phyloP scores from a whole-genome alignment of 2,113 vertebrate species.

The Aplodontia rufa region DNA sequence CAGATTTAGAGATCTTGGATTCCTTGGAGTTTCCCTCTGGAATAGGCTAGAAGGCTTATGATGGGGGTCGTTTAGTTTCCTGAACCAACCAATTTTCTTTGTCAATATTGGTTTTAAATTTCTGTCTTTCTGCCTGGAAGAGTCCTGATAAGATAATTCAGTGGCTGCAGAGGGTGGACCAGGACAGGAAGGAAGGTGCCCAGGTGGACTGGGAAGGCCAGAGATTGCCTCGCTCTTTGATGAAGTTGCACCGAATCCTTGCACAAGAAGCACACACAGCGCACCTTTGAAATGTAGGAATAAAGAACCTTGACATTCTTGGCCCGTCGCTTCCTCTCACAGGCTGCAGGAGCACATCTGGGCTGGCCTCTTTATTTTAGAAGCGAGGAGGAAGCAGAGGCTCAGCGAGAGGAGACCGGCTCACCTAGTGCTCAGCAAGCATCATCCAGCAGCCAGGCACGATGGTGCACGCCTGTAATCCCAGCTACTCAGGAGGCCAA shows the following conservation, averaged over 20 bases:
- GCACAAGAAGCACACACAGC: accelerated
- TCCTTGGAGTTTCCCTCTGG: not conserved
- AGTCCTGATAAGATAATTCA: not conserved
- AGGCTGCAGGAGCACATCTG: no score
- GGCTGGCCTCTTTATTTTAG: not conserved
- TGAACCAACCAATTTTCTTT: constrained; percentile 15
- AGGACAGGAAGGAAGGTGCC: not conserved
- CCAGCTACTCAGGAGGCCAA: no score
- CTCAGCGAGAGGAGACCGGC: not conserved
- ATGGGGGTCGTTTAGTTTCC: not conserved
- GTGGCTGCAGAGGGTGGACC: not conserved
- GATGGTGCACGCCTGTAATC: no score
- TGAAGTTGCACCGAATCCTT: not conserved
- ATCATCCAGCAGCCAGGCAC: no score
- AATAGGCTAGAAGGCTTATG: constrained; percentile 2
- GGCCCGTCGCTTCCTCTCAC: accelerated
- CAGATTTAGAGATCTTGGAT: constrained; percentile 11
- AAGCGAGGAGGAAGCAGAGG: not conserved
- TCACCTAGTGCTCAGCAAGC: not conserved
- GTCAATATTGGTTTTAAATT: not conserved
- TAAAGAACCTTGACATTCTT: not conserved
- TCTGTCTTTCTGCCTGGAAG: not conserved
- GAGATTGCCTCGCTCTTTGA: not conserved
- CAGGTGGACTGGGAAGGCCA: not conserved
- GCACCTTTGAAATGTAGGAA: not conserved